Percentiles rank a stretch among this genome's conserved stretches.
These are phyloP conservation scores for Steromphala cineraria DNA, from an alignment of 2,888 invertebrate species.

Conservation along the genomic window DNA sequence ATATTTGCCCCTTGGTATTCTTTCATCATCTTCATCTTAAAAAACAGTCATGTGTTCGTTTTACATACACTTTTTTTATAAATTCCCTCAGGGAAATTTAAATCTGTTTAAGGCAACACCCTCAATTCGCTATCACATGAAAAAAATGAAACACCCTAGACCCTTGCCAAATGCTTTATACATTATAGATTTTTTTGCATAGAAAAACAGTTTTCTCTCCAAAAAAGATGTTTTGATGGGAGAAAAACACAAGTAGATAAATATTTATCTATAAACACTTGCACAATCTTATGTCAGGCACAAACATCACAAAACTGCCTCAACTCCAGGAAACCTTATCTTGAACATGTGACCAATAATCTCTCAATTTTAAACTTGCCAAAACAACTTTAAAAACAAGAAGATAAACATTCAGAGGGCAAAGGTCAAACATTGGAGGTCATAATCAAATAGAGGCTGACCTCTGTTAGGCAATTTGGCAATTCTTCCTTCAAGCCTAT, in stretches of 20 bases:
- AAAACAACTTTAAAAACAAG: conserved; percentile 18
- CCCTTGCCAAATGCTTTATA: neutral
- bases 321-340: neutral
- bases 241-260: neutral
- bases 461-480: conserved; percentile 21
- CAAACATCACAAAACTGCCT: neutral
- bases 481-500: conserved; percentile 16
- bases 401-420: conserved; percentile 7
- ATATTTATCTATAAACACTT: conserved; percentile 15
- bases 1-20: neutral
- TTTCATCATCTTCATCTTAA: conserved; percentile 17
- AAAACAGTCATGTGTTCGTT: neutral
- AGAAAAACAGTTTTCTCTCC: neutral
- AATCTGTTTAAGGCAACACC: no score
- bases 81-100: no score
- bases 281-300: neutral
- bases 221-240: neutral
- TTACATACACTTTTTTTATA: no score
- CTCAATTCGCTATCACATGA: no score
- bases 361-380: conserved; percentile 12
- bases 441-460: conserved; percentile 12
- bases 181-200: neutral
- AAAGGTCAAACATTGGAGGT: neutral
- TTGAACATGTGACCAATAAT: conserved; percentile 3
- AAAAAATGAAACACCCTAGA: no score